phyloP scores from a whole-genome alignment of 2,797 vertebrate species.

The Champsocephalus gunnari region DNA sequence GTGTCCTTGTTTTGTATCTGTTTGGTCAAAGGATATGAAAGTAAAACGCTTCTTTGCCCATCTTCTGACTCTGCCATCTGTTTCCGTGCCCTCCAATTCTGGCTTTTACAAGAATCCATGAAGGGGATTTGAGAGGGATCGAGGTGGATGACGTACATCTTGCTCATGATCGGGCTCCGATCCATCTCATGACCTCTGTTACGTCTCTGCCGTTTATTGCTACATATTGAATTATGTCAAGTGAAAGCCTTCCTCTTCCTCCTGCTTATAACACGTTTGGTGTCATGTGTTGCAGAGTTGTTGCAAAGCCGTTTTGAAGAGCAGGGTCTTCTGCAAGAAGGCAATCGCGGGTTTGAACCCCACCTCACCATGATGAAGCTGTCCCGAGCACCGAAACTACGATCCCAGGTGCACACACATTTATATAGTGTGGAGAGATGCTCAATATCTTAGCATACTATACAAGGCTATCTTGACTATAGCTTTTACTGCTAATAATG shows the following conservation, averaged over 20 bases:
- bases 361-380: conserved; percentile 98
- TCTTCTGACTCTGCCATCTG: conserved; percentile 16
- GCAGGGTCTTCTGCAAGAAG: conserved; percentile 87
- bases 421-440: neutral
- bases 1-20: conserved; percentile 18
- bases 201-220: neutral
- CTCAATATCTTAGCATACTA: neutral
- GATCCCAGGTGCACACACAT: conserved; percentile 83
- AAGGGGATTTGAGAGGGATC: neutral
- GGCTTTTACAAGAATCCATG: conserved; percentile 2
- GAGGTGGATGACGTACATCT: neutral
- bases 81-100: neutral
- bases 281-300: conserved; percentile 55
- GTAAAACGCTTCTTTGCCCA: conserved; percentile 12
- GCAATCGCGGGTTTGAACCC: conserved; percentile 88
- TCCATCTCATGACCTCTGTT: neutral
- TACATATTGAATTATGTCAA: neutral
- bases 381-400: conserved; percentile 88
- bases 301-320: conserved; percentile 84
- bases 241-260: neutral
- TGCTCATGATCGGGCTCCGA: neutral
- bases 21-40: neutral
- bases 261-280: neutral
- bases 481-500: neutral
- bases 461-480: neutral